phyloP scores from a whole-genome alignment of 1,140 invertebrate genomes.

The Macrotrachela quadricornifera region DNA sequence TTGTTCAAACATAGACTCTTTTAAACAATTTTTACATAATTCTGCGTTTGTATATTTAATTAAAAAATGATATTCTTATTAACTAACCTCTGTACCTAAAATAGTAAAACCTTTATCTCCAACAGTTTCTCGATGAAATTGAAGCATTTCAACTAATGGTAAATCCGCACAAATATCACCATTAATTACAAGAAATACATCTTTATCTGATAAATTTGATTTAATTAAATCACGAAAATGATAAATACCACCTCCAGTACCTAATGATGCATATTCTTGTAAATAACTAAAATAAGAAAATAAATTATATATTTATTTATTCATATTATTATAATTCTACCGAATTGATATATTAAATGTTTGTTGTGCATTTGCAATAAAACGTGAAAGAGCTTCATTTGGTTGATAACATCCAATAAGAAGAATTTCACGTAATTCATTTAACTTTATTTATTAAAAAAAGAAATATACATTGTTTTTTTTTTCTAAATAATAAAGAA shows the following conservation, averaged over 20 bases:
- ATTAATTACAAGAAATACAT: slow-evolving; percentile 82
- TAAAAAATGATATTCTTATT: neutral
- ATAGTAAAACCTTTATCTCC: slow-evolving; percentile 26
- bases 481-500: slow-evolving; percentile 7
- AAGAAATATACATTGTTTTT: neutral
- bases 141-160: slow-evolving; percentile 59
- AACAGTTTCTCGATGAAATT: slow-evolving; percentile 44
- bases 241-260: slow-evolving; percentile 87
- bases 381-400: slow-evolving; percentile 51
- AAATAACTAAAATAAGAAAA: slow-evolving; percentile 43
- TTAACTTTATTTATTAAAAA: slow-evolving; percentile 16
- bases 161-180: slow-evolving; percentile 95
- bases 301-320: neutral
- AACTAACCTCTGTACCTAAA: slow-evolving; percentile 31
- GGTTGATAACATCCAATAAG: slow-evolving; percentile 72
- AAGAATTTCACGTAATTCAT: slow-evolving; percentile 64
- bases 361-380: slow-evolving; percentile 48
- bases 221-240: slow-evolving; percentile 89
- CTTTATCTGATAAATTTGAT: slow-evolving; percentile 47
- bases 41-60: too few relatives aligned
- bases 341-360: slow-evolving; percentile 59
- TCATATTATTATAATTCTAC: slow-evolving; percentile 29
- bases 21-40: too few relatives aligned
- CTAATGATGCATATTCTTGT: slow-evolving; percentile 76
- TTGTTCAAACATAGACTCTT: too few relatives aligned